Conservation (phyloP, 2,797 vertebrate species). For the Sebastes variabilis region DNA sequence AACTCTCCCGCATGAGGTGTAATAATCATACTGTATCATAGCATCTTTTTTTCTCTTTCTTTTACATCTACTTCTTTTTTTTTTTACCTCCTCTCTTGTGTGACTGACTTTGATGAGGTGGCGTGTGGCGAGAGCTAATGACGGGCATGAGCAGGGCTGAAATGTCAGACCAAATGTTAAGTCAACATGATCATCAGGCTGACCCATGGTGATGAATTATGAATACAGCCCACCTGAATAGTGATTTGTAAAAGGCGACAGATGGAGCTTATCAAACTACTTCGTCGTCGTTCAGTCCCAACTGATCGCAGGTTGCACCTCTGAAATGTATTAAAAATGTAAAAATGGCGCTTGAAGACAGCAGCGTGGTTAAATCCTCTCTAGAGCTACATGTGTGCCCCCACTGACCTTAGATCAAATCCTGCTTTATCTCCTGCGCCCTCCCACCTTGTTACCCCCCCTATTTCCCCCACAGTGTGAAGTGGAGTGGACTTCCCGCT, state of each 20-base stretch:
- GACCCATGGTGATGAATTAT: conserved; percentile 80
- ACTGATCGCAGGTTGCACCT: background rate
- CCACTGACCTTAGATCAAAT: conserved; percentile 55
- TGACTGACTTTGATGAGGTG: conserved; percentile 74
- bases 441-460: background rate
- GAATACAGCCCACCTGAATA: conserved; percentile 75
- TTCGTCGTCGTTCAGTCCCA: background rate
- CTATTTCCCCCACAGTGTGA: conserved; percentile 46
- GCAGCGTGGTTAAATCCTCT: conserved; percentile 33
- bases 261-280: conserved; percentile 34
- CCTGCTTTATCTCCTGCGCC: conserved; percentile 35
- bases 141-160: conserved; percentile 74
- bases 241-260: conserved; percentile 50
- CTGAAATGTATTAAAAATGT: conserved; percentile 33
- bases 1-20: background rate
- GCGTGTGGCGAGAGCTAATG: conserved; percentile 82
- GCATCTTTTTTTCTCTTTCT: background rate
- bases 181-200: conserved; percentile 82
- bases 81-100: background rate
- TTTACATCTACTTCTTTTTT: background rate
- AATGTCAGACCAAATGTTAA: conserved; percentile 89
- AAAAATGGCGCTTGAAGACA: conserved; percentile 22
- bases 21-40: conserved; percentile 19
- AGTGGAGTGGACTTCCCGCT: conserved; percentile 43
- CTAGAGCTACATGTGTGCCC: conserved; percentile 18